Evolutionary conservation across 2,113 vertebrate species (phyloP).

Genomic region (Neopipo cinnamomea): DNA sequence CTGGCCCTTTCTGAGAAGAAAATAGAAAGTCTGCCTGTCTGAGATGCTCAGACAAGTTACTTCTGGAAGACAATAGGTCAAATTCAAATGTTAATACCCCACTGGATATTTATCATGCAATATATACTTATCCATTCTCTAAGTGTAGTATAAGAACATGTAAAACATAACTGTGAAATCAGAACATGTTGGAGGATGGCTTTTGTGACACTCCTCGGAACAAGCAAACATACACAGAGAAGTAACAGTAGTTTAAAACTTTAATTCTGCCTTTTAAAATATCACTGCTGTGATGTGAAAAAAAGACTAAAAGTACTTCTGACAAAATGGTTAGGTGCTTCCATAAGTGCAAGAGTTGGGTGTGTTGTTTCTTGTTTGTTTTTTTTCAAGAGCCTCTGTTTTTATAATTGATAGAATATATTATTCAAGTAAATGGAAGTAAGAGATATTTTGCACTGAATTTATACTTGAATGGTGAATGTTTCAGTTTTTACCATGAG

Average conservation of each 20-base stretch:
- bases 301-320: background rate
- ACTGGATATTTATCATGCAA: background rate
- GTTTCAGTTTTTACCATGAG: background rate
- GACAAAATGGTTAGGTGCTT: background rate
- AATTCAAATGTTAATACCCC: background rate
- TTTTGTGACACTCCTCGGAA: background rate
- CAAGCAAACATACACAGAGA: background rate
- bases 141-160: background rate
- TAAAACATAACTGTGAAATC: background rate
- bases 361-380: background rate
- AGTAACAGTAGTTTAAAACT: background rate
- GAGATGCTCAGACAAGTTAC: background rate
- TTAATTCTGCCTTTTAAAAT: background rate
- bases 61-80: background rate
- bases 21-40: background rate
- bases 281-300: background rate
- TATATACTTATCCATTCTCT: background rate
- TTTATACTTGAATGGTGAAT: background rate
- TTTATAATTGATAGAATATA: background rate
- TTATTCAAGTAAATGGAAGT: background rate
- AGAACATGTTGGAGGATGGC: background rate
- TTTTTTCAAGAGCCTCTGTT: background rate
- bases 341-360: background rate
- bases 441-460: background rate
- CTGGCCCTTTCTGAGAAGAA: background rate